Conservation (phyloP, 37 sponge, comb jelly and placozoan species). For the Dysidea cf. avara region DNA sequence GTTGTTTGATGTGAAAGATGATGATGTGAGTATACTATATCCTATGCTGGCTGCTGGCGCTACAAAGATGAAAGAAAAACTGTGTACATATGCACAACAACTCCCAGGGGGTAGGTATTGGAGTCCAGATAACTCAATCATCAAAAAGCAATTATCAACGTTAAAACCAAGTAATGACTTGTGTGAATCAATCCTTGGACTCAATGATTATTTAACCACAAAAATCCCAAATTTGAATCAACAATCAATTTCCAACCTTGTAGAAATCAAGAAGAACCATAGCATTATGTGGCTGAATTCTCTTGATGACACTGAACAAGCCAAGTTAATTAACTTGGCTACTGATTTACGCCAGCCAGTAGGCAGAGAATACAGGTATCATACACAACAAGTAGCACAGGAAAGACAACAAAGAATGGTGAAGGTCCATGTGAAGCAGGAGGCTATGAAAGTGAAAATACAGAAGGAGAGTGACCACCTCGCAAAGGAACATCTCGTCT, state of each 20-base stretch:
- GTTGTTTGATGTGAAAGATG: constrained; percentile 8
- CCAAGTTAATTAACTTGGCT: constrained; percentile 11
- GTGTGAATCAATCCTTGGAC: constrained; percentile 32
- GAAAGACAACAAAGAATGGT: constrained; percentile 16
- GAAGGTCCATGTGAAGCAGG: constrained; percentile 5
- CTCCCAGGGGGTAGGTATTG: constrained; percentile 49
- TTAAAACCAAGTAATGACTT: constrained; percentile 43
- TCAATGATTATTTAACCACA: constrained; percentile 42
- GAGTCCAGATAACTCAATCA: constrained; percentile 22
- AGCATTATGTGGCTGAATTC: constrained; percentile 1
- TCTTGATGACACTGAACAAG: not conserved
- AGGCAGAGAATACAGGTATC: not conserved
- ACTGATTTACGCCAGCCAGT: constrained; percentile 12
- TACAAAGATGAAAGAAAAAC: constrained; percentile 34
- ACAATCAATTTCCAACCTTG: constrained; percentile 16
- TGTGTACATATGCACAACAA: constrained; percentile 39
- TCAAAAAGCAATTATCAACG: not conserved
- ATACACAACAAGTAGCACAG: not conserved
- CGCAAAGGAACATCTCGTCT: constrained; percentile 13
- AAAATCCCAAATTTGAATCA: constrained; percentile 43
- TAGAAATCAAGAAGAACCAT: constrained; percentile 33
- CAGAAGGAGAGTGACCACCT: constrained; percentile 8
- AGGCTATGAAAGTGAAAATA: constrained; percentile 11
- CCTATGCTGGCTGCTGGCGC: constrained; percentile 20
- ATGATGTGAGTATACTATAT: not conserved